Percentiles rank a stretch among this genome's conserved stretches.
phyloP scores from a whole-genome alignment of 2,888 invertebrate species.

The Sceliomorpha sp. region DNA sequence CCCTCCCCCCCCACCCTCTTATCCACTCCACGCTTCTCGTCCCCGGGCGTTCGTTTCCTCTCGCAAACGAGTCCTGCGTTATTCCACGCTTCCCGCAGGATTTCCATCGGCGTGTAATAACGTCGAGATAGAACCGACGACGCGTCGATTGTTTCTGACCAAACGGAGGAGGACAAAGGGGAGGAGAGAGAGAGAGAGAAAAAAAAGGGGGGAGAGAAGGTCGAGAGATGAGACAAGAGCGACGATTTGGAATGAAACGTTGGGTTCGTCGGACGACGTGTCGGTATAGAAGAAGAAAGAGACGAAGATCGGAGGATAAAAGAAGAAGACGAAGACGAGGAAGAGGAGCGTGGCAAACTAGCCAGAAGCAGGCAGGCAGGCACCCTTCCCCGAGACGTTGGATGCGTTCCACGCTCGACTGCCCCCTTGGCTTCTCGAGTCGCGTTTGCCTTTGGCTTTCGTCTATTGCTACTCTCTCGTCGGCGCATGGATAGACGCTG shows the following conservation, averaged over 20 bases:
- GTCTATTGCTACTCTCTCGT: constrained; percentile 46
- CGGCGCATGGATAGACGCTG: constrained; percentile 11
- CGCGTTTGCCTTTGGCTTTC: constrained; percentile 53
- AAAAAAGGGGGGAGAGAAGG: too few species aligned
- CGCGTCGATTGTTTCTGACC: too few species aligned
- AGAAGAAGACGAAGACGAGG: constrained; percentile 9
- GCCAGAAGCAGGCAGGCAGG: too few species aligned
- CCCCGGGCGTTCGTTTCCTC: constrained; percentile 37
- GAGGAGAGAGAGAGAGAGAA: too few species aligned
- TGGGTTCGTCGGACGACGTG: too few species aligned
- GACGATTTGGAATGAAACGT: too few species aligned
- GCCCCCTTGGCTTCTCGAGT: constrained; percentile 36
- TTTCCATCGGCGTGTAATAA: too few species aligned
- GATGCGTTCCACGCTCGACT: constrained; percentile 52
- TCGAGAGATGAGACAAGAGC: too few species aligned
- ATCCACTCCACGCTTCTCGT: too few species aligned
- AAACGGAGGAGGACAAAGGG: too few species aligned
- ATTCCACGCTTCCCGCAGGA: constrained; percentile 25
- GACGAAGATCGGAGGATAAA: too few species aligned
- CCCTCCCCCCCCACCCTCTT: constrained; percentile 8
- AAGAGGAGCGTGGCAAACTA: constrained; percentile 41
- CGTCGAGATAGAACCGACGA: too few species aligned
- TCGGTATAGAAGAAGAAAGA: constrained; percentile 6
- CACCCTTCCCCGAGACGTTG: constrained; percentile 30
- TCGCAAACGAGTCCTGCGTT: constrained; percentile 46